A percentile compares a stretch with the other conserved stretches of the same genome.
Evolutionary conservation across 2,113 vertebrate genomes (phyloP).

Genomic region (Onychorhynchus coronatus): DNA sequence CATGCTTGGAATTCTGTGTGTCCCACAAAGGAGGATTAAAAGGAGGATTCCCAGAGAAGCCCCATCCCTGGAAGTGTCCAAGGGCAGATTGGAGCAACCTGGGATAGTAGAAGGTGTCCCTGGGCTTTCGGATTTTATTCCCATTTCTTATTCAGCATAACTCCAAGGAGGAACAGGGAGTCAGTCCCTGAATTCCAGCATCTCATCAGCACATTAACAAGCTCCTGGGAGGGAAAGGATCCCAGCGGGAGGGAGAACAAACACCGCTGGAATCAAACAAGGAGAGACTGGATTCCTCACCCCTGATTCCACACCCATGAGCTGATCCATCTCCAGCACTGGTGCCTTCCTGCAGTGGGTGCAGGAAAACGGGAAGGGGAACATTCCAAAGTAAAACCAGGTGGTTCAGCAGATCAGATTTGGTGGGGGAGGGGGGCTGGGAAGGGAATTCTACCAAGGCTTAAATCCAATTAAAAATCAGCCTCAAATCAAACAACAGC

Average conservation of each 20-base stretch:
- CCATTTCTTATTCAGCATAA: neutral
- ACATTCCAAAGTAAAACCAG: neutral
- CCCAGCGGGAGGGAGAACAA: neutral
- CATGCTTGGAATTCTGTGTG: neutral
- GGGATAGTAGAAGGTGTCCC: neutral
- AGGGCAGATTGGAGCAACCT: neutral
- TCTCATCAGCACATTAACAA: slow-evolving; percentile 46
- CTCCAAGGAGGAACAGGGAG: neutral
- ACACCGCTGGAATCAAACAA: neutral
- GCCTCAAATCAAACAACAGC: neutral
- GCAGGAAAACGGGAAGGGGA: neutral
- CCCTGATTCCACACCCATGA: neutral
- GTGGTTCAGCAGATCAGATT: neutral
- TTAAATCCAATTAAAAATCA: neutral
- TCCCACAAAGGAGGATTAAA: neutral
- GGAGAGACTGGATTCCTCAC: neutral
- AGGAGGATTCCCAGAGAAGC: neutral
- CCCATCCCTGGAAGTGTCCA: neutral
- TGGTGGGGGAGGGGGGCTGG: neutral
- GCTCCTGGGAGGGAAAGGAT: neutral
- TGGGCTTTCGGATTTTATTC: neutral
- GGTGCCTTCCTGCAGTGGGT: neutral
- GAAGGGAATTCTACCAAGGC: neutral
- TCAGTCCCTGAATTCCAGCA: neutral
- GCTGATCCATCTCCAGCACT: neutral